Conservation (phyloP, 2,888 invertebrate genomes). For the Brassicogethes aeneus region DNA sequence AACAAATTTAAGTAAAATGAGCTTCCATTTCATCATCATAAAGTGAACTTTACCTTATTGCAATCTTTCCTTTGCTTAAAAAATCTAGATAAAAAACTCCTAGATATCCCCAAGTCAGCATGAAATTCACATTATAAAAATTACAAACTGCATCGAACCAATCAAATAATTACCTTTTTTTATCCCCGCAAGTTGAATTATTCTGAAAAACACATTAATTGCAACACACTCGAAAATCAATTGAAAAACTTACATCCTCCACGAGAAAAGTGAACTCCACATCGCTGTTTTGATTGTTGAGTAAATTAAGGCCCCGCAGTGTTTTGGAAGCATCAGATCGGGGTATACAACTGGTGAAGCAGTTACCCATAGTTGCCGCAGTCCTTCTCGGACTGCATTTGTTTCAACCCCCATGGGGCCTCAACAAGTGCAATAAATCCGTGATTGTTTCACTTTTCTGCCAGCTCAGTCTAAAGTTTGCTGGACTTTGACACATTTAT, state of each 20-base stretch:
- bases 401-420: constrained; percentile 35
- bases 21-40: no score
- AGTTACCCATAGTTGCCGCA: constrained; percentile 43
- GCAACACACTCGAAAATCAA: background rate
- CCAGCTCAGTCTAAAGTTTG: no score
- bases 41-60: constrained; percentile 35
- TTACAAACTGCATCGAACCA: constrained; percentile 2
- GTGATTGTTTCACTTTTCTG: constrained; percentile 14
- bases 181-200: constrained; percentile 12
- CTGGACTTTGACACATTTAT: no score
- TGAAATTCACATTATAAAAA: constrained; percentile 17
- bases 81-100: constrained; percentile 33
- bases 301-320: constrained; percentile 24
- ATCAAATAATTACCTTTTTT: constrained; percentile 17
- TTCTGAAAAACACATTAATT: constrained; percentile 14
- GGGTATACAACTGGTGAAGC: constrained; percentile 43
- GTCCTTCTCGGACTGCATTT: constrained; percentile 34
- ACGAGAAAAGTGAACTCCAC: constrained; percentile 28
- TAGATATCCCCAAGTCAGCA: constrained; percentile 27
- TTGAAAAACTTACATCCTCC: constrained; percentile 26
- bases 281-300: constrained; percentile 19
- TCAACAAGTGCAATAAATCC: constrained; percentile 18
- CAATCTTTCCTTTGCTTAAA: constrained; percentile 32
- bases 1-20: no score
- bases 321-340: constrained; percentile 25